Conservation (phyloP, 2,888 invertebrate species). For the Branchellion lobata region DNA sequence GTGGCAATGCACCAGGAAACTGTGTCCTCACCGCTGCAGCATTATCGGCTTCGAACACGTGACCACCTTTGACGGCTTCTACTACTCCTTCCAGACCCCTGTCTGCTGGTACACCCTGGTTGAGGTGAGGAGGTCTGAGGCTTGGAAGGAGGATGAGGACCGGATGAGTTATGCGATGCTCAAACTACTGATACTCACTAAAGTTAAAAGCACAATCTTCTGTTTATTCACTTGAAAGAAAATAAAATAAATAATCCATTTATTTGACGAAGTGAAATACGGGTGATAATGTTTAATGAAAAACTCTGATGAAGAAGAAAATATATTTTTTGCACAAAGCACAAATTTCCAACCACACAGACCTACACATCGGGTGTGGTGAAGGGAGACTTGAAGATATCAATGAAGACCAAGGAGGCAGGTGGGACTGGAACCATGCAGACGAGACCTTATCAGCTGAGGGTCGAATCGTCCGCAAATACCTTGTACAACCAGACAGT, state of each 20-base stretch:
- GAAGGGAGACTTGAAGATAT: slow-evolving; percentile 13
- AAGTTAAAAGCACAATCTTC: too few relatives aligned
- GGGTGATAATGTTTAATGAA: too few relatives aligned
- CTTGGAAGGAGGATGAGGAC: too few relatives aligned
- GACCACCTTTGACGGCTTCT: slow-evolving; percentile 56
- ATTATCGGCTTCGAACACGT: slow-evolving; percentile 55
- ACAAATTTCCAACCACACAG: background rate
- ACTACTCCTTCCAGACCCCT: slow-evolving; percentile 53
- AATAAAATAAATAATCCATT: too few relatives aligned
- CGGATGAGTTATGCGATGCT: too few relatives aligned
- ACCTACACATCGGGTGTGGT: background rate
- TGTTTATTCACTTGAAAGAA: too few relatives aligned
- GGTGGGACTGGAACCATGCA: slow-evolving; percentile 1
- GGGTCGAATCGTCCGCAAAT: background rate
- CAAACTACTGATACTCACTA: too few relatives aligned
- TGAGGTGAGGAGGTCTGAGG: too few relatives aligned
- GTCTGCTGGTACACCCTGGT: slow-evolving; percentile 53
- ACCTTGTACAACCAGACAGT: slow-evolving; percentile 5
- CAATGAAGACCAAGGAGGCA: slow-evolving; percentile 4
- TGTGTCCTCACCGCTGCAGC: slow-evolving; percentile 55
- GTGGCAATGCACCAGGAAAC: slow-evolving; percentile 56
- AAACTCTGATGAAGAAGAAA: too few relatives aligned
- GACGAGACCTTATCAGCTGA: slow-evolving; percentile 15
- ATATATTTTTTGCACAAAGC: too few relatives aligned
- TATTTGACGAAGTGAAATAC: too few relatives aligned